phyloP scores from a whole-genome alignment of 2,888 invertebrate species.

The Nephrotoma flavescens region DNA sequence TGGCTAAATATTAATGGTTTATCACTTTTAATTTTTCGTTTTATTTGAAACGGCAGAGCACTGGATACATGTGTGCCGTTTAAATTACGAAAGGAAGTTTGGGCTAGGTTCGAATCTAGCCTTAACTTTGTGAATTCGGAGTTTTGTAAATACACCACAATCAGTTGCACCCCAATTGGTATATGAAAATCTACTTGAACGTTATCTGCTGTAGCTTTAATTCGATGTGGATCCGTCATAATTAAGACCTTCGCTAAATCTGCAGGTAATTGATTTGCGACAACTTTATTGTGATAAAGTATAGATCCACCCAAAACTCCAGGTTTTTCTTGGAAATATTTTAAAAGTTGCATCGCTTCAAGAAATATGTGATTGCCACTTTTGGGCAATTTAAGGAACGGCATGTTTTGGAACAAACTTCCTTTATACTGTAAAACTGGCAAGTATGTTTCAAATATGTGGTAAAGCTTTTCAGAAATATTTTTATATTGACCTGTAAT shows the following conservation, averaged over 20 bases:
- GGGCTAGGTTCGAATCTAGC: slow-evolving; percentile 31
- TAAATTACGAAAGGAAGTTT: slow-evolving; percentile 4
- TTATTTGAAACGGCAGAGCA: slow-evolving; percentile 24
- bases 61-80: neutral
- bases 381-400: slow-evolving; percentile 70
- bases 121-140: slow-evolving; percentile 42
- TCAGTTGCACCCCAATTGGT: slow-evolving; percentile 65
- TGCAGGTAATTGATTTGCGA: slow-evolving; percentile 62
- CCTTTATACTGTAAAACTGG: slow-evolving; percentile 72
- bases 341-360: slow-evolving; percentile 73
- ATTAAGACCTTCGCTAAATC: slow-evolving; percentile 64
- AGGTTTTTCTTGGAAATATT: slow-evolving; percentile 63
- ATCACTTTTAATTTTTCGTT: slow-evolving; percentile 53
- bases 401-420: slow-evolving; percentile 69
- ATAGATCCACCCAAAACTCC: slow-evolving; percentile 74
- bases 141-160: slow-evolving; percentile 58
- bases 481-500: slow-evolving; percentile 30
- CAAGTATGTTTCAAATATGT: slow-evolving; percentile 79
- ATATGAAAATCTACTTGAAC: slow-evolving; percentile 51
- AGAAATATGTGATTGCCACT: slow-evolving; percentile 75
- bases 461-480: slow-evolving; percentile 61
- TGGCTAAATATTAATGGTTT: slow-evolving; percentile 68
- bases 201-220: slow-evolving; percentile 66
- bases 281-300: slow-evolving; percentile 77
- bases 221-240: slow-evolving; percentile 67